A percentile compares a stretch with the other conserved stretches of the same genome.
phyloP scores from a whole-genome alignment of 2,797 vertebrate genomes.

The Danio tinwini region DNA sequence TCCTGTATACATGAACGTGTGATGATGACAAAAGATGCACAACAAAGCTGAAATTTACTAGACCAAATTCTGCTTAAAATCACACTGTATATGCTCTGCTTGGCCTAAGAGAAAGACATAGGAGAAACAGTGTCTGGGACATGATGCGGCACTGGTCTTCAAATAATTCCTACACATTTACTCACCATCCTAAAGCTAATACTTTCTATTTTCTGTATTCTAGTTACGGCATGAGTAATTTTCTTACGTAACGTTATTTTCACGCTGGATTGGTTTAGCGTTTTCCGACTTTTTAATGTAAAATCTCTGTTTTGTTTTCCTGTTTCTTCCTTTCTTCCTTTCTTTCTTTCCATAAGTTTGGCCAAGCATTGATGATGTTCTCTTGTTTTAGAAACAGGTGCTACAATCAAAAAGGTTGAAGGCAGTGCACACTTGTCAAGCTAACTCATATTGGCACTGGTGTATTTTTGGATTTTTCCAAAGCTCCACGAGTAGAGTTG shows the following conservation, averaged over 20 bases:
- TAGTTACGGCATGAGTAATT: not conserved
- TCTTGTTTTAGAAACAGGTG: constrained; percentile 39
- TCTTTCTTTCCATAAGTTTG: constrained; percentile 41
- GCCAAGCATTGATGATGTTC: constrained; percentile 51
- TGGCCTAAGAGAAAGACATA: constrained; percentile 52
- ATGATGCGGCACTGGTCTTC: not conserved
- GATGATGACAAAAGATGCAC: no score
- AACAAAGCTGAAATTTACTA: no score
- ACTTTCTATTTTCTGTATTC: constrained; percentile 2
- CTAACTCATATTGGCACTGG: constrained; percentile 46
- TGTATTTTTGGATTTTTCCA: constrained; percentile 47
- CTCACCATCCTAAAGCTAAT: not conserved
- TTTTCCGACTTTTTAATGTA: constrained; percentile 25
- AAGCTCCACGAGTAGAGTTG: constrained; percentile 30
- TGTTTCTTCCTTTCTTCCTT: constrained; percentile 18
- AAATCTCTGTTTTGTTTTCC: constrained; percentile 43
- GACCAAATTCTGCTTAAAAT: no score
- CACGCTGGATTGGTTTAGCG: constrained; percentile 46
- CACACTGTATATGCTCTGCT: no score
- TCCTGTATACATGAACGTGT: no score
- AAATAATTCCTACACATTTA: not conserved
- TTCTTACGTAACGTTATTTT: constrained; percentile 20
- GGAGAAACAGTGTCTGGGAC: constrained; percentile 5
- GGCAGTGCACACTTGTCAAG: constrained; percentile 38
- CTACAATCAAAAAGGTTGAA: constrained; percentile 53